Conservation (phyloP, 2,888 invertebrate genomes). For the Eumerus sabulonum region DNA sequence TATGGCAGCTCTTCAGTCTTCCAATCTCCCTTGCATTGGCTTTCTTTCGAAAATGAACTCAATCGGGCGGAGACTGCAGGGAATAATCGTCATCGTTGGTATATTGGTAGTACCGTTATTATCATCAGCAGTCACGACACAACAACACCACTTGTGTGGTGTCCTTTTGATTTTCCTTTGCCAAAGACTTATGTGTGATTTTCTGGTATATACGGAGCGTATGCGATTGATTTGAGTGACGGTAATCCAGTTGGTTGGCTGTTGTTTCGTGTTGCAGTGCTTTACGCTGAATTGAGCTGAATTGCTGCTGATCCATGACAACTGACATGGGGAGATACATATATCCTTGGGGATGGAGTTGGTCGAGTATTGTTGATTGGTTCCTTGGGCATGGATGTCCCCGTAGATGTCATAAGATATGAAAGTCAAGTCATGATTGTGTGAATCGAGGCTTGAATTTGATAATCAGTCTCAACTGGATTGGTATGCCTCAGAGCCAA, state of each 20-base stretch:
- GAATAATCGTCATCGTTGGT: slow-evolving; percentile 16
- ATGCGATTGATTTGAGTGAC: slow-evolving; percentile 54
- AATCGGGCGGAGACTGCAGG: slow-evolving; percentile 13
- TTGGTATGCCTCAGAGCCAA: too few relatives aligned
- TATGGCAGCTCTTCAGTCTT: background rate
- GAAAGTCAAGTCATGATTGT: too few relatives aligned
- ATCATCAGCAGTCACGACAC: slow-evolving; percentile 6
- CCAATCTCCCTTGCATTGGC: background rate
- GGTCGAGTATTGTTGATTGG: too few relatives aligned
- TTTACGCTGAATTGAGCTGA: slow-evolving; percentile 47
- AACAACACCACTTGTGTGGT: slow-evolving; percentile 2
- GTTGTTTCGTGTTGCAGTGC: slow-evolving; percentile 19
- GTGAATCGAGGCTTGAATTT: too few relatives aligned
- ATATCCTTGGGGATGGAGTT: background rate
- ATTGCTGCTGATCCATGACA: slow-evolving; percentile 45
- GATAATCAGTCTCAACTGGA: too few relatives aligned
- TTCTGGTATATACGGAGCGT: slow-evolving; percentile 3
- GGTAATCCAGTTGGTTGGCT: slow-evolving; percentile 49
- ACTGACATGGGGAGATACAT: slow-evolving; percentile 1
- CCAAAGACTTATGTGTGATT: too few relatives aligned
- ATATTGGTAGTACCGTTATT: background rate
- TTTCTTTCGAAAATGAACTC: slow-evolving; percentile 16
- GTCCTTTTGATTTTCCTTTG: background rate
- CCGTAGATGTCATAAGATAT: too few relatives aligned
- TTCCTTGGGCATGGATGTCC: too few relatives aligned